A percentile compares a stretch with the other conserved stretches of the same genome.
Evolutionary conservation across 2,797 vertebrate species (phyloP).

Genomic region (Carcharodon carcharias): DNA sequence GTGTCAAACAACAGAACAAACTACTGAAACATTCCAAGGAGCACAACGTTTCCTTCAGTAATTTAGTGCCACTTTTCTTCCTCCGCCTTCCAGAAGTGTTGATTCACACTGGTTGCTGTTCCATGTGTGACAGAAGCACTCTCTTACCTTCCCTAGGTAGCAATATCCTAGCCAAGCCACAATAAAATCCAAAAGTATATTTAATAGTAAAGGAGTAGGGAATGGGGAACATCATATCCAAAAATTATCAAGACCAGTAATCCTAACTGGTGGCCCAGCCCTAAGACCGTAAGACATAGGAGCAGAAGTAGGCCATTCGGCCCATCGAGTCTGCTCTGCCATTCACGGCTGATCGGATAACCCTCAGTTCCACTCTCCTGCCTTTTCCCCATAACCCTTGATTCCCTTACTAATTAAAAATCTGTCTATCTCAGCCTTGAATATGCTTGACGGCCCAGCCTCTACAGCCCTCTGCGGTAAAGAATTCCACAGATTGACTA

Average conservation of each 20-base stretch:
- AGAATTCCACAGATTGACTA: no score
- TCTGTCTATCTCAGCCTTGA: no score
- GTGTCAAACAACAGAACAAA: neutral
- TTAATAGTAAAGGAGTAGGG: neutral
- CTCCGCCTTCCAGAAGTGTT: neutral
- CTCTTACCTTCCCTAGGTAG: neutral
- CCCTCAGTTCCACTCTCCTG: no score
- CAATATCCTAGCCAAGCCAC: neutral
- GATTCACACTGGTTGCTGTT: neutral
- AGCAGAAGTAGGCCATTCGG: no score
- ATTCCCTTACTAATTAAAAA: no score
- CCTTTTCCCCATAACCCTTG: no score
- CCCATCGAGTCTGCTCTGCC: no score
- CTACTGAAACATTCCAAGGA: neutral
- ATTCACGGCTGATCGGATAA: no score
- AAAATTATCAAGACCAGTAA: neutral
- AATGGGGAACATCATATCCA: neutral
- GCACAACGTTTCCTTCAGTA: neutral
- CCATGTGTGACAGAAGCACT: neutral
- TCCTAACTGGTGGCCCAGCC: neutral
- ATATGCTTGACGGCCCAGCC: no score
- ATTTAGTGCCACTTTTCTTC: neutral
- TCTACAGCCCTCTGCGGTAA: no score
- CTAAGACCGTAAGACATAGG: no score
- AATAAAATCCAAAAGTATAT: neutral